Percentiles rank a stretch among this genome's conserved stretches.
phyloP scores from a whole-genome alignment of 2,797 vertebrate species.

The Taenioides sp. region DNA sequence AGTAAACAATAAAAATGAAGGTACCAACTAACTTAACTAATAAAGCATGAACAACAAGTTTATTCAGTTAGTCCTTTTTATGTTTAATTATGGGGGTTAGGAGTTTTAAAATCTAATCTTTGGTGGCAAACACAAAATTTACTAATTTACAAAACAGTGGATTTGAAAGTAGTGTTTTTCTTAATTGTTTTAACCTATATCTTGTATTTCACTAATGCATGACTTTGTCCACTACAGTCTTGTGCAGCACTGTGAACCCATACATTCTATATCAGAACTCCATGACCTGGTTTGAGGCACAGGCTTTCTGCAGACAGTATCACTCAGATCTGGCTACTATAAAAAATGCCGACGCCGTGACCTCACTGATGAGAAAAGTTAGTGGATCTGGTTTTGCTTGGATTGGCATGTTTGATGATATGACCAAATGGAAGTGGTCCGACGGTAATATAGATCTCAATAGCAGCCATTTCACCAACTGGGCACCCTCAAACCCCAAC shows the following conservation, averaged over 20 bases:
- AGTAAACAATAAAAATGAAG: no score
- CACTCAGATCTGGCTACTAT: conserved; percentile 52
- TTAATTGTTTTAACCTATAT: no score
- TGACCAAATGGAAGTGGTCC: conserved; percentile 49
- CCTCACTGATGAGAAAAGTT: neutral
- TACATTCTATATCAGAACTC: conserved; percentile 37
- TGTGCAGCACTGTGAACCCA: conserved; percentile 1
- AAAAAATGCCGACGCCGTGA: neutral
- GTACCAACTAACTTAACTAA: no score
- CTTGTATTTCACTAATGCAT: neutral
- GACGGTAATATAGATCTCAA: conserved; percentile 5
- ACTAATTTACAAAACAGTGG: no score
- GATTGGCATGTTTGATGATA: conserved; percentile 51
- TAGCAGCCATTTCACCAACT: conserved; percentile 11
- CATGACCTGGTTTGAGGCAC: conserved; percentile 53
- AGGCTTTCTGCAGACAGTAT: conserved; percentile 49
- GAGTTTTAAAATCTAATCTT: no score
- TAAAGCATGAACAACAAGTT: no score
- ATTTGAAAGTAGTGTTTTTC: no score
- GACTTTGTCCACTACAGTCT: conserved; percentile 19
- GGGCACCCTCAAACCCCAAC: fast-evolving
- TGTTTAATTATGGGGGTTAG: no score
- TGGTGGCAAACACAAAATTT: no score
- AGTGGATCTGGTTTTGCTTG: neutral
- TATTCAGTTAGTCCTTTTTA: no score